Base-by-base conservation (phyloP, 2,113 vertebrate genomes). In the Coturnix japonica region DNA sequence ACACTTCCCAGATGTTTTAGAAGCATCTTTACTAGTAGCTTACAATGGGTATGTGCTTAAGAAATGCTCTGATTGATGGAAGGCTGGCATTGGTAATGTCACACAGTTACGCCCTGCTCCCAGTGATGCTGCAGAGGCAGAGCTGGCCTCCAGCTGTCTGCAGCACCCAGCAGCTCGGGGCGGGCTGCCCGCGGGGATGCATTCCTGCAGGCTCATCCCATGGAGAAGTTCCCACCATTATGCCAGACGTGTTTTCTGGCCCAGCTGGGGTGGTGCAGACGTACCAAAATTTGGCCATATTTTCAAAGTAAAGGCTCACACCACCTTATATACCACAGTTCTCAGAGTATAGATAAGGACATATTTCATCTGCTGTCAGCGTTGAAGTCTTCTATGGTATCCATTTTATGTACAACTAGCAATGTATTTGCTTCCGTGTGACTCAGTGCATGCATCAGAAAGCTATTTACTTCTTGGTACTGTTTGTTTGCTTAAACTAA, bases 401-500 rank as follows among this genome's bases (percentile, higher is more conserved):
- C 93, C 96, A 88, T 97, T 96, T 93, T 95, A 95, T 97, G 97
- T 97, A 96, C 78, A 93, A 97, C 92, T 97, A 97, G 98, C 96
- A 87, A 91, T 96, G 97, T 97, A 95, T 95, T 93, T 94, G 97
- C 97, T 98, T 94, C 89, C 89, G 90, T 98, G 96, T 96, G 94
- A 96, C 60, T 81, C 80, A 97, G 96, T 97, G 97, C 97, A 98
- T 97, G 98, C 97, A 83, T 85, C 90, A 85, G 81, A 85, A 80
- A 96, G 97, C 97, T 97, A 51, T 80, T 70, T 76, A 60, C 69
- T 94, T 91, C 92, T 88, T 11, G 69, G 93, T 71, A 96, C 95
- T 95, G 98, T 98, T 98, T 97, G 98, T 98, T 97, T 95, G 98
- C 98, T 97, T 98, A 97, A 98, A 98, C 97, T 97, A 98, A 98